Conservation (phyloP, 2,113 vertebrate species). For the Prunella himalayana region DNA sequence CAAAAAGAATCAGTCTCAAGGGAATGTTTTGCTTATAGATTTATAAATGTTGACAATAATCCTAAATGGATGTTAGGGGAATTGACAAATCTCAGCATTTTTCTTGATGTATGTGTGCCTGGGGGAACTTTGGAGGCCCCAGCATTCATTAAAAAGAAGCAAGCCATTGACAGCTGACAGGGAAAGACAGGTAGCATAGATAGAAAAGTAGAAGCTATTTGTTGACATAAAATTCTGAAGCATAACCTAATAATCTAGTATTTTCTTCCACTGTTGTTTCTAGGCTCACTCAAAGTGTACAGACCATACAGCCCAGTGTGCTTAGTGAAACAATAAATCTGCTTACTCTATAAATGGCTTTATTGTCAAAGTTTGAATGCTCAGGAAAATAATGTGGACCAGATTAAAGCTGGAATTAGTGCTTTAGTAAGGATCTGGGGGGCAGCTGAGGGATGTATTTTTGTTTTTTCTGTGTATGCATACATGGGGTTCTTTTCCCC, state of each 20-base stretch:
- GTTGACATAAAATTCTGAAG: constrained; percentile 38
- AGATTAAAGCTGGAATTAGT: constrained; percentile 46
- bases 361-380: constrained; percentile 13
- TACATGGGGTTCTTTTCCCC: background rate
- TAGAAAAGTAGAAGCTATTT: constrained; percentile 12
- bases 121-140: constrained; percentile 33
- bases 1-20: constrained; percentile 68
- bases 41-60: constrained; percentile 74
- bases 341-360: constrained; percentile 22
- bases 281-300: background rate
- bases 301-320: background rate
- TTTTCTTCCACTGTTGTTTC: constrained; percentile 29
- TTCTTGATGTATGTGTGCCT: constrained; percentile 59
- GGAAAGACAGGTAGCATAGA: constrained; percentile 48
- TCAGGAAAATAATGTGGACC: background rate
- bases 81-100: constrained; percentile 71
- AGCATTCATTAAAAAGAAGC: constrained; percentile 53
- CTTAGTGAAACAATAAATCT: constrained; percentile 9
- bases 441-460: background rate
- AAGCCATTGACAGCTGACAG: constrained; percentile 57
- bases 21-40: constrained; percentile 67
- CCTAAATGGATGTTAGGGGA: constrained; percentile 70
- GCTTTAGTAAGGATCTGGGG: background rate
- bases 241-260: constrained; percentile 33
- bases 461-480: background rate